Evolutionary conservation across 1,140 invertebrate species (phyloP), one percentile per base, ranked within the genome.

Genomic region (Bombus ignitus): DNA sequence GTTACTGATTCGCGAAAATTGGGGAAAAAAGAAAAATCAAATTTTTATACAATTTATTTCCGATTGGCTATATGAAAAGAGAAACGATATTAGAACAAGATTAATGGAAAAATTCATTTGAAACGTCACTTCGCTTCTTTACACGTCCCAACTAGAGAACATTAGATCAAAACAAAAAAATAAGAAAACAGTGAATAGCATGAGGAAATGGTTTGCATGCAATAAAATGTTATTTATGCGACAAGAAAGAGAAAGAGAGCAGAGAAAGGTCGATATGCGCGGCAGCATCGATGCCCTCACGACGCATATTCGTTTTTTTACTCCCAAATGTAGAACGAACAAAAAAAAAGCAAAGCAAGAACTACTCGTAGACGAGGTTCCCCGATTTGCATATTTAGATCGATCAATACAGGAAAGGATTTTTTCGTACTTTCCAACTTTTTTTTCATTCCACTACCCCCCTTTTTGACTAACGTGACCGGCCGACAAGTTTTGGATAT

Each of bases 331-430:
- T 75, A 78, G 86, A 84, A 42, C 28, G 5, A n/a, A 62, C 59
- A 5, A 87, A 47, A 28, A 53, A 57, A 76, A 59, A 76, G 28
- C 25, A 32, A 65, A 77, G 9, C 15, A 77, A 42, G 75, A 65
- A 65, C 9, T 65, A 87, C 71, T 83, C 80, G 65, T 86, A 86
- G 73, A 82, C 80, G 72, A 83, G 73, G 42, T 76, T 62, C 73
- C 80, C 73, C 85, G 53, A 62, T 80, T 66, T 76, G 47, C 80
- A 59, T 83, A 82, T 72, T 80, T 83, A 84, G 74, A 87, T 83
- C 79, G 44, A 80, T 75, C 75, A 85, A 87, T 81, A 85, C 76
- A 87, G 86, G 86, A 87, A 87, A 87, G 83, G 76, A 85, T 85
- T 87, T 59, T 87, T 80, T 87, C 70, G 71, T 85, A 87, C 83